Evolutionary conservation across 1,140 invertebrate genomes (phyloP), one percentile per base, ranked within the genome.

Genomic region (Bactericera cockerelli): DNA sequence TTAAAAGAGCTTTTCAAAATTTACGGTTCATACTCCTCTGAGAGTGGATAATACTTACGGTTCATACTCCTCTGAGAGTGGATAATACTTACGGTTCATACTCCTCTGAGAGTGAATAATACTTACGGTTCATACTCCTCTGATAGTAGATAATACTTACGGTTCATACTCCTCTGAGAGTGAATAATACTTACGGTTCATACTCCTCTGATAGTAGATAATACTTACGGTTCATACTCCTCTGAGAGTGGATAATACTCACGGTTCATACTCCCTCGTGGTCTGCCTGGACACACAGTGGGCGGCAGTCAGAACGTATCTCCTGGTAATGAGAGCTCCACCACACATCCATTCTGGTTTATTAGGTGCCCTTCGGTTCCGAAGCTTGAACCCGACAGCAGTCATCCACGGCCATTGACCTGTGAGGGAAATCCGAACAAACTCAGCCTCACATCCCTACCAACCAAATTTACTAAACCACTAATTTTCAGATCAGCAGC

Each of bases 281-380:
- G 42, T 49, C 4, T 49, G 8, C 4, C 4, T 4, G 28, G 53
- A 24, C n/a, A 59, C 55, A 24, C 74, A 76, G 59, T 76, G 75
- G 2, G 70, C 74, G 25, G 75, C 74, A 8, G 73, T 75, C 24
- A 76, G 55, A 24, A 76, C 61, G 67, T 70, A 74, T 16, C 58
- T 55, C 28, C 70, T 55, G 33, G 85, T 87, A 60, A 91, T 82
- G 2, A 91, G 74, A 1, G 79, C 81, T 1, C 85, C 88, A 0
- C 87, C 87, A 65, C 87, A 90, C 22, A 58, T 53, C 59, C 60
- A 67, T 24, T 60, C 31, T n/a, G 49, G 58, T 69, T 67, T 19
- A 64, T 65, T 26, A 28, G 24, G 59, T 60, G 68, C 8, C 58
- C 64, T 55, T 67, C 68, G 13, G 26, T 4, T 26, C 21, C 63